phyloP scores from a whole-genome alignment of 1,140 invertebrate species.

The Atta cephalotes region DNA sequence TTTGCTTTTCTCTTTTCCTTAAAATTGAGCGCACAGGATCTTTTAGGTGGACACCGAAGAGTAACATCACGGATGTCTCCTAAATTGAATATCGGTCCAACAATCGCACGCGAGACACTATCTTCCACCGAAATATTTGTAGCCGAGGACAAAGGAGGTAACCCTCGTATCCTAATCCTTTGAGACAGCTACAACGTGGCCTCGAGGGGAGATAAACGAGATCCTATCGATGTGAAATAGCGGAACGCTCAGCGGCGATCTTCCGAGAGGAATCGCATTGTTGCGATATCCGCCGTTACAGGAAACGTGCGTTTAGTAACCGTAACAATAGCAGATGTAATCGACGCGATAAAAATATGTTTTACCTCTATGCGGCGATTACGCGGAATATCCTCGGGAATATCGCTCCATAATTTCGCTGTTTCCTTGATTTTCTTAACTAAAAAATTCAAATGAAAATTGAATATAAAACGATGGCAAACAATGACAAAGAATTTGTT shows the following conservation, averaged over 20 bases:
- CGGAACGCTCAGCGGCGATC: constrained; percentile 46
- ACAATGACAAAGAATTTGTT: neutral
- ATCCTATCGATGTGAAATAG: constrained; percentile 62
- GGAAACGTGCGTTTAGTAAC: constrained; percentile 50
- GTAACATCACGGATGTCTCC: neutral
- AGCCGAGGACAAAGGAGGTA: constrained; percentile 41
- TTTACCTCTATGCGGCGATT: constrained; percentile 15
- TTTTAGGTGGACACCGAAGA: neutral
- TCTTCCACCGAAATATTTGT: constrained; percentile 59
- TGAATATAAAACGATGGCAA: neutral
- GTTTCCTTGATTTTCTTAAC: neutral
- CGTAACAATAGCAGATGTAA: constrained; percentile 46
- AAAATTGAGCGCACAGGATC: neutral
- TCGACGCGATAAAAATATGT: constrained; percentile 6
- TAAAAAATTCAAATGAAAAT: neutral
- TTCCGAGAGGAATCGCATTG: constrained; percentile 53
- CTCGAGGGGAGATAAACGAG: constrained; percentile 57
- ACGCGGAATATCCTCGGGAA: neutral
- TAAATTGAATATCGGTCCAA: constrained; percentile 48
- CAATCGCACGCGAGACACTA: constrained; percentile 43
- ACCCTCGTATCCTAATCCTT: constrained; percentile 57
- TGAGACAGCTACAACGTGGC: constrained; percentile 44
- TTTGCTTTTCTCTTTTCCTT: neutral
- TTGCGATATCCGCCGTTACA: constrained; percentile 50
- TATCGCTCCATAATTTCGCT: neutral